Conservation (phyloP, 1,140 invertebrate species). For the Bombyx mori region ASM3026992v2 NC_085116.1:2632501-2633000, state of each 20-base stretch:
- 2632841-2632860: slow-evolving; percentile 78
- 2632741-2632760: too few relatives aligned
- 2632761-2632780: neutral
- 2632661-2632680: too few relatives aligned
- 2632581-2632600: too few relatives aligned
- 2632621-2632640: too few relatives aligned
- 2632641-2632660: too few relatives aligned
- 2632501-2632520: too few relatives aligned
- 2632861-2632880: slow-evolving; percentile 68
- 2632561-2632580: too few relatives aligned
- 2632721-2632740: too few relatives aligned
- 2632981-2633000: slow-evolving; percentile 84
- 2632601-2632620: too few relatives aligned
- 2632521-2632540: too few relatives aligned
- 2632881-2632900: slow-evolving; percentile 55
- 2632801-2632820: slow-evolving; percentile 55
- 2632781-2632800: slow-evolving; percentile 48
- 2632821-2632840: slow-evolving; percentile 76
- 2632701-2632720: neutral
- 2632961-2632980: slow-evolving; percentile 85
- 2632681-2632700: too few relatives aligned
- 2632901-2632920: slow-evolving; percentile 72
- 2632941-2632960: slow-evolving; percentile 83
- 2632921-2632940: slow-evolving; percentile 80
- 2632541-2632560: too few relatives aligned